These are phyloP conservation scores for Epizoanthus stellaris DNA, from an alignment of 92 coral and sea anemone genomes.

Conservation along the genomic window DNA sequence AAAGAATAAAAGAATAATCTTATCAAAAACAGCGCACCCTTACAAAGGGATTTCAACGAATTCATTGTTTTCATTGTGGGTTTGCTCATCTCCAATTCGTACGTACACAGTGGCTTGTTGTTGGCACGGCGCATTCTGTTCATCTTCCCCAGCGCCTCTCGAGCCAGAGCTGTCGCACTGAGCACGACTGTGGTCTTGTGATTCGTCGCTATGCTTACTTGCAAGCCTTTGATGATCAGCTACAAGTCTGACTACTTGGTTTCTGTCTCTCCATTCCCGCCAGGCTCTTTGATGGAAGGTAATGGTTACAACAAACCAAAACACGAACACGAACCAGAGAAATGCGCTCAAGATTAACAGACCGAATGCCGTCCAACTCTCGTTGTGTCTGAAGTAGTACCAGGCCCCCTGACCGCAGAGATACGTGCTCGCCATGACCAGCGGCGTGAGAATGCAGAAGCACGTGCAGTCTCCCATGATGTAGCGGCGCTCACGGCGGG, in stretches of 20 bases:
- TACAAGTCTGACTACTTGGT: slow-evolving; percentile 77
- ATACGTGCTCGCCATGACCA: slow-evolving; percentile 78
- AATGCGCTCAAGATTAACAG: slow-evolving; percentile 75
- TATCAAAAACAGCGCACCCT: not conserved
- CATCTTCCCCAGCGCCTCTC: not conserved
- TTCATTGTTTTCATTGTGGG: not conserved
- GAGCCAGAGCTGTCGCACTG: not conserved
- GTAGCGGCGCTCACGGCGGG: slow-evolving; percentile 84
- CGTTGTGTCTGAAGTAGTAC: slow-evolving; percentile 76
- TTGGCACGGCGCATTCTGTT: not conserved
- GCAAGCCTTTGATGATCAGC: not conserved
- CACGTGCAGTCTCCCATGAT: slow-evolving; percentile 84
- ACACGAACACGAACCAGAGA: slow-evolving; percentile 74
- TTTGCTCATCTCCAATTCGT: slow-evolving; percentile 9
- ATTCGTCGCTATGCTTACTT: not conserved
- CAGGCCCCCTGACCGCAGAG: slow-evolving; percentile 94
- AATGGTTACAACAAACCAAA: slow-evolving; percentile 82
- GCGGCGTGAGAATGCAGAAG: slow-evolving; percentile 80
- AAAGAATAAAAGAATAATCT: too few species aligned
- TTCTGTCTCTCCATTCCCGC: slow-evolving; percentile 84
- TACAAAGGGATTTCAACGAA: slow-evolving; percentile 15
- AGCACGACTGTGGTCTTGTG: not conserved
- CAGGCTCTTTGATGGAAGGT: slow-evolving; percentile 82
- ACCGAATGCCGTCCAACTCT: slow-evolving; percentile 81
- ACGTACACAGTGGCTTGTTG: slow-evolving; percentile 2